phyloP scores from a whole-genome alignment of 1,140 invertebrate genomes.

The Drosophila fuyamai region DNA sequence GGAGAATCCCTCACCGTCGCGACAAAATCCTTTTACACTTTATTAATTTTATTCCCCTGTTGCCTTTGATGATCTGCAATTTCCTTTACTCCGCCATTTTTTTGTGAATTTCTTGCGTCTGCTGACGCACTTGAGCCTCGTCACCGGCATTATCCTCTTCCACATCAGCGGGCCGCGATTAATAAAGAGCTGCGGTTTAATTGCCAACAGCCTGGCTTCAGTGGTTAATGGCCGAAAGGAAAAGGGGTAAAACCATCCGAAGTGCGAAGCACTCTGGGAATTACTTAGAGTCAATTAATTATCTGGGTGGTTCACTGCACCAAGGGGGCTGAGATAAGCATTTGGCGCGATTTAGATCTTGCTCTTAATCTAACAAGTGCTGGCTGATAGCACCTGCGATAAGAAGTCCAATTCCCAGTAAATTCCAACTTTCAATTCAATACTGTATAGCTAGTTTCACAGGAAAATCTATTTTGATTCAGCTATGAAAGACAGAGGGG shows the following conservation, averaged over 20 bases:
- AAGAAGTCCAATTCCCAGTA: neutral
- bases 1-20: constrained; percentile 14
- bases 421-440: neutral
- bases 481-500: too few species aligned
- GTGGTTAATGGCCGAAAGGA: constrained; percentile 15
- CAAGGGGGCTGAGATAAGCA: neutral
- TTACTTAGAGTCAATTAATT: constrained; percentile 37
- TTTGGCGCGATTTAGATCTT: neutral
- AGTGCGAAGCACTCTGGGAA: constrained; percentile 14
- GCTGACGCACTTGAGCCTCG: constrained; percentile 39
- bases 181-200: constrained; percentile 60
- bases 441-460: too few species aligned
- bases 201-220: constrained; percentile 33
- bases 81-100: constrained; percentile 8
- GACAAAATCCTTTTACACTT: constrained; percentile 63
- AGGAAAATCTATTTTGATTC: too few species aligned
- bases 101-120: constrained; percentile 8
- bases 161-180: constrained; percentile 67
- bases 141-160: constrained; percentile 60
- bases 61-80: constrained; percentile 30
- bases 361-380: constrained; percentile 4
- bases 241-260: constrained; percentile 7
- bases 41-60: constrained; percentile 66
- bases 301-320: constrained; percentile 1
- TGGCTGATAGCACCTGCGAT: constrained; percentile 1